Conservation (phyloP, 2,888 invertebrate species). For the Hemaris fuciformis region DNA sequence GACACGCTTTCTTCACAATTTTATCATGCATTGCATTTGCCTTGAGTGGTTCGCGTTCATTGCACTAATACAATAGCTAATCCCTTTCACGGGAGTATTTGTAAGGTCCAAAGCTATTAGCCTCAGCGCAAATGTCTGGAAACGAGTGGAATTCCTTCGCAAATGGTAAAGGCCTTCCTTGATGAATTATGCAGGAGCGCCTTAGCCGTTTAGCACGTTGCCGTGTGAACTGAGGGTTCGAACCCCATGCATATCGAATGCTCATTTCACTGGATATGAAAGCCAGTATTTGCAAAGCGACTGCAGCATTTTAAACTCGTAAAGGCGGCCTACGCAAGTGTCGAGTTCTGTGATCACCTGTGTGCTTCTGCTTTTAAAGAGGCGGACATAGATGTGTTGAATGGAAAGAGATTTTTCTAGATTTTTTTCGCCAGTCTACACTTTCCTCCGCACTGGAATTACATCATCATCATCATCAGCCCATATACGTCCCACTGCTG, state of each 20-base stretch:
- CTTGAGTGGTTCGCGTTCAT: not conserved
- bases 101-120: not conserved
- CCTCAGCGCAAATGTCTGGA: not conserved
- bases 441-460: no score
- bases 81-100: constrained; percentile 1
- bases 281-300: no score
- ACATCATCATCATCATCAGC: no score
- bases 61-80: not conserved
- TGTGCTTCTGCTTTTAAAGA: no score
- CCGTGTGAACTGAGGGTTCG: not conserved
- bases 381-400: no score
- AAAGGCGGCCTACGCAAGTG: no score
- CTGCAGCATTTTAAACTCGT: no score
- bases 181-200: not conserved
- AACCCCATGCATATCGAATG: not conserved
- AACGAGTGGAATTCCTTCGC: not conserved
- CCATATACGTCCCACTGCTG: no score
- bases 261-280: not conserved
- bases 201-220: constrained; percentile 3
- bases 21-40: constrained; percentile 2
- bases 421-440: no score
- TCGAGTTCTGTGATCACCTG: no score
- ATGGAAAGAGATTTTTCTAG: no score
- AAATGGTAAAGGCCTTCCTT: not conserved
- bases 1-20: not conserved